Conservation (phyloP, 2,797 vertebrate species). For the Sphenopsis melanotis region DNA sequence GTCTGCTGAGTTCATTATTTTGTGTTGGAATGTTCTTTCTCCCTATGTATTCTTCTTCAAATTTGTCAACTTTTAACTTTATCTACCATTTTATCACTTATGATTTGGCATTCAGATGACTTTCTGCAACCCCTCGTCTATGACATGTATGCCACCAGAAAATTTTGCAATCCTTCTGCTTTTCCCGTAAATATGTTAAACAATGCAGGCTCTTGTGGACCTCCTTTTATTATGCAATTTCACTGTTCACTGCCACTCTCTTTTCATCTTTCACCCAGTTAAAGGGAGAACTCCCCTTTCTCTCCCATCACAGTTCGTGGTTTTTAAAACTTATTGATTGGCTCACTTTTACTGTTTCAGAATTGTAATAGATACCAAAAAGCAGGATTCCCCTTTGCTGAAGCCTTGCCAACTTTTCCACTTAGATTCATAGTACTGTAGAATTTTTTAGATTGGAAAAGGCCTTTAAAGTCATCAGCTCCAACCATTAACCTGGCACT, state of each 20-base stretch:
- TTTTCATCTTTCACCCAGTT: neutral
- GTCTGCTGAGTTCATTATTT: neutral
- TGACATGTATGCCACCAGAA: neutral
- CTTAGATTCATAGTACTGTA: neutral
- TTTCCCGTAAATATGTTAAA: neutral
- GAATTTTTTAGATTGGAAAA: neutral
- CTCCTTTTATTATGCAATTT: neutral
- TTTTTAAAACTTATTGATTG: neutral
- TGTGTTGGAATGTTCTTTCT: neutral
- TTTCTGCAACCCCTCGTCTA: neutral
- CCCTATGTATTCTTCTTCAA: neutral
- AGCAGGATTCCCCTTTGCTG: neutral
- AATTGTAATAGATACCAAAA: neutral
- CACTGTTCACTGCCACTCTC: neutral
- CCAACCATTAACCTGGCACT: rapidly evolving
- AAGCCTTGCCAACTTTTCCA: neutral
- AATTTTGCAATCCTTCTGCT: neutral
- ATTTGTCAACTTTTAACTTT: neutral
- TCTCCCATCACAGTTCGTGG: too few relatives aligned
- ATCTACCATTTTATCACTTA: neutral
- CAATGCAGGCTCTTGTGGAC: too few relatives aligned
- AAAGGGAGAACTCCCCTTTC: neutral
- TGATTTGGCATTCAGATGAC: neutral
- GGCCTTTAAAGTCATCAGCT: neutral
- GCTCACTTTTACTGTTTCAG: neutral